Evolutionary conservation across 2,797 vertebrate species (phyloP), one percentile per base, ranked within the genome.

Genomic region (Gallinago stenura): DNA sequence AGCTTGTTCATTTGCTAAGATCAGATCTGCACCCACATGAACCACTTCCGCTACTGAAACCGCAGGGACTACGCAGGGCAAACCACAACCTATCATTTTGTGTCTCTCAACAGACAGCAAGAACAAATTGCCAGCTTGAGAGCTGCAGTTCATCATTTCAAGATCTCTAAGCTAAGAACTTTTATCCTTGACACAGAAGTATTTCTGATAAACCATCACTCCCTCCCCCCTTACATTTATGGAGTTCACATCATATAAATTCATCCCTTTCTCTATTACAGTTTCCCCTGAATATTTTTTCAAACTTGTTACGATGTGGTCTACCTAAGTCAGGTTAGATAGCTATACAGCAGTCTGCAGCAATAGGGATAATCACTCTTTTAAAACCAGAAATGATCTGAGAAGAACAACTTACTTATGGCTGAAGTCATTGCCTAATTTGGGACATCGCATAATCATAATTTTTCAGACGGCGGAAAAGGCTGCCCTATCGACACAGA

Each of bases 21-120:
- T 97, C 94, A 93, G 89, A 97, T 96, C 95, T 92, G 97, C 9
- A 51, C 95, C 98, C 98, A 87, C 98, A 98, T 45, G 87, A 98
- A 97, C 98, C 97, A 86, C 97, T 97, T 98, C 98, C 97, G 69
- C 93, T 89, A 41, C 85, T 15, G 45, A 94, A 94, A 97, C 98
- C 98, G 45, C 98, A 98, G 77, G 80, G 61, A 80, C 95, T 57
- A 54, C 20, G 75, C 79, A 89, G 71, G 64, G 94, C 93, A 97
- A 97, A 98, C 97, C 98, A 96, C 97, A 98, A 13, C 73, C 77
- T 8, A 86, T 37, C 92, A 58, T 62, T 16, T 24, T 41, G 54
- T 73, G 86, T 70, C 64, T 95, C 62, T 76, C 41, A 33, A 87
- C 78, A 84, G 76, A 53, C 83, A 90, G 84, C 75, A 66, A 37